phyloP scores from a whole-genome alignment of 23 tunicate genomes.

The Styela clava region DNA sequence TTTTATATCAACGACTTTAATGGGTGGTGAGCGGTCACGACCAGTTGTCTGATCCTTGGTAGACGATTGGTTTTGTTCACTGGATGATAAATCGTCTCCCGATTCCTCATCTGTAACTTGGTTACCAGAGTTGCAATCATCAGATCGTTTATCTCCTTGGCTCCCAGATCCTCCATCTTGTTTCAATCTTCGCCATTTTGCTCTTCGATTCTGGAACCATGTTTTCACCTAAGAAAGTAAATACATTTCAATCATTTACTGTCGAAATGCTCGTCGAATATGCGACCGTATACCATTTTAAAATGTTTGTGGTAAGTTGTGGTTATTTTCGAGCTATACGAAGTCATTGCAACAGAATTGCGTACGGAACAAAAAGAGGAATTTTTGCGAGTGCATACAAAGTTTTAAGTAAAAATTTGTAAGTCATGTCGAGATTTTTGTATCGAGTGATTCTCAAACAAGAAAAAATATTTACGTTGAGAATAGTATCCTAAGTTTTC shows the following conservation, averaged over 20 bases:
- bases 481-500: too few relatives aligned
- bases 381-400: too few relatives aligned
- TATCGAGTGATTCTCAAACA: too few relatives aligned
- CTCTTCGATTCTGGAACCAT: slow-evolving; percentile 95
- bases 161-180: slow-evolving; percentile 43
- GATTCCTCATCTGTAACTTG: slow-evolving; percentile 24
- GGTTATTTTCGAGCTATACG: too few relatives aligned
- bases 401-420: too few relatives aligned
- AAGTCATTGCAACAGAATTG: too few relatives aligned
- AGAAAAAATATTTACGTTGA: too few relatives aligned
- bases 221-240: slow-evolving; percentile 70
- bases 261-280: too few relatives aligned
- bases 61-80: slow-evolving; percentile 3
- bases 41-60: neutral
- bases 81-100: slow-evolving; percentile 22
- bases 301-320: too few relatives aligned
- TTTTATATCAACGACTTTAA: neutral
- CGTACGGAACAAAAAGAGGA: too few relatives aligned
- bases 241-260: neutral
- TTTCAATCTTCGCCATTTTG: slow-evolving; percentile 92
- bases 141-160: slow-evolving; percentile 9
- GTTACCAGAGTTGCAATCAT: slow-evolving; percentile 15
- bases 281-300: too few relatives aligned
- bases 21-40: neutral
- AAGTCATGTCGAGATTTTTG: too few relatives aligned